Base-by-base conservation (phyloP, 2,888 invertebrate genomes). In the Netelia fuscicornis region DNA sequence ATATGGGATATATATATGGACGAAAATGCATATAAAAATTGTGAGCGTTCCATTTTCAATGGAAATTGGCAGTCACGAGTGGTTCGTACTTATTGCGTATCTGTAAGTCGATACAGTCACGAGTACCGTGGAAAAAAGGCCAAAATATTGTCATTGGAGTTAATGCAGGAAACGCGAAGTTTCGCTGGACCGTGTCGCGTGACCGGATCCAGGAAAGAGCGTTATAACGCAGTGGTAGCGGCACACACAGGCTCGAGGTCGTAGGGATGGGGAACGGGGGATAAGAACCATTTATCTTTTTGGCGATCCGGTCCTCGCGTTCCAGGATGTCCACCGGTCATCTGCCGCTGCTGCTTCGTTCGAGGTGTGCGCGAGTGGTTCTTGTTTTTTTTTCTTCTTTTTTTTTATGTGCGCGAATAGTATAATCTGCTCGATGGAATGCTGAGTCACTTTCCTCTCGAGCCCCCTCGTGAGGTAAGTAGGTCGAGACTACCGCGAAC, bases 371-470 rank as follows among this genome's bases (percentile, higher is more conserved):
- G 65, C n/a, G 48, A n/a, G 23, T 64, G 48, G 37, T 37, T 3
- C 3, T 37, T 37, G 5, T 37, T 8, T 37, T 37, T 48, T 20
- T 20, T 20, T 20, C 1, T 20, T 20, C 0, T 30, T 37, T 8
- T 37, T 37, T 37, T 37, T 37, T 48, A 23, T 67, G 11, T 30
- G 67, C 58, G 25, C 13, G 74, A 86, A 60, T 76, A 75, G 62
- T 72, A 83, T 83, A 78, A 86, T 83, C 82, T 75, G 72, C 74
- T 86, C 83, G 83, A 79, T 88, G 87, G 87, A 87, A 87, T 88
- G 88, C 88, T 86, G 88, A 86, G 87, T 88, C 88, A 88, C 88
- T 88, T 87, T 88, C 88, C 86, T 88, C 88, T 88, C 83, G 84
- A 81, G 82, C 76, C 85, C 82, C 79, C 79, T 82, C 76, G 82